Evolutionary conservation across 1,140 invertebrate genomes (phyloP).

Genomic region (Drosophila asahinai): DNA sequence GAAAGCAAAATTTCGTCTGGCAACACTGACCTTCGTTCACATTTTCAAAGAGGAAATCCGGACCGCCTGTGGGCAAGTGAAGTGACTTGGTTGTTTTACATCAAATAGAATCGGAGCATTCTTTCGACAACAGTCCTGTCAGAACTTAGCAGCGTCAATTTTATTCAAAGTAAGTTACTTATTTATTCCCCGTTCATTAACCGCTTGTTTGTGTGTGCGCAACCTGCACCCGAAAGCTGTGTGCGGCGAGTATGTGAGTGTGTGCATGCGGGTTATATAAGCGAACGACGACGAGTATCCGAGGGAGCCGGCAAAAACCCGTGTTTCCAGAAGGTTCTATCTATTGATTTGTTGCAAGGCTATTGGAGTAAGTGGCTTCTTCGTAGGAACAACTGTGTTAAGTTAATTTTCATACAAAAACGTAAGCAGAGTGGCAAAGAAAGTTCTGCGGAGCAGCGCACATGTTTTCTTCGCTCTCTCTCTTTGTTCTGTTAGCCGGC

Average conservation of each 20-base stretch:
- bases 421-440: constrained; percentile 21
- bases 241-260: constrained; percentile 22
- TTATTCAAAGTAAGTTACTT: constrained; percentile 58
- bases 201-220: not conserved
- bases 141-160: constrained; percentile 35
- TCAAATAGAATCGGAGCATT: constrained; percentile 54
- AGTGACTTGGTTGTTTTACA: constrained; percentile 70
- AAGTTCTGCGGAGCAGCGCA: constrained; percentile 34
- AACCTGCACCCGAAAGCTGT: constrained; percentile 21
- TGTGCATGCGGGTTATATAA: constrained; percentile 57
- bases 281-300: constrained; percentile 13
- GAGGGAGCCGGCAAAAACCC: constrained; percentile 36
- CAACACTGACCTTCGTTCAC: constrained; percentile 23
- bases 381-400: not conserved
- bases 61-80: constrained; percentile 54
- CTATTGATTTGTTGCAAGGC: constrained; percentile 18
- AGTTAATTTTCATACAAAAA: not conserved
- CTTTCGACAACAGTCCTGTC: constrained; percentile 33
- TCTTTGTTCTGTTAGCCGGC: constrained; percentile 27
- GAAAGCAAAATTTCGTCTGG: too few species aligned
- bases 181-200: too few species aligned
- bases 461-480: constrained; percentile 57
- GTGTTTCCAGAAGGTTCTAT: constrained; percentile 65
- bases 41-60: constrained; percentile 27
- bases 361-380: constrained; percentile 3